Evolutionary conservation across 2,113 vertebrate genomes (phyloP), one percentile per base, ranked within the genome.

Genomic region (Elaphurus davidianus): DNA sequence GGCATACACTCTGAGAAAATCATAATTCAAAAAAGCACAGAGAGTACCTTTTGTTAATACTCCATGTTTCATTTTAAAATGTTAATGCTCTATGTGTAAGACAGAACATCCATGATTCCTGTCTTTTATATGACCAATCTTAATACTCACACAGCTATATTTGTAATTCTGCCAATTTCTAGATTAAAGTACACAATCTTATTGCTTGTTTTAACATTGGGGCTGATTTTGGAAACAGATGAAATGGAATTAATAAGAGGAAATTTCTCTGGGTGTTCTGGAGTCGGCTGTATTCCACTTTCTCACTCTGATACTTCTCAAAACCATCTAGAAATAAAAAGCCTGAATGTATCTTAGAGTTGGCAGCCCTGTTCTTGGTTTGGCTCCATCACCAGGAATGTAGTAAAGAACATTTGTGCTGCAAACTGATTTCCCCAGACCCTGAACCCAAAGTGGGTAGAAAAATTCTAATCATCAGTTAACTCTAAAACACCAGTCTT

Each of bases 241-340:
- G 76, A 95, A 91, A 84, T 64, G 5, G 13, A 96, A 90, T 95
- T 79, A 82, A 59, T 52, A 79, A 84, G 13, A 97, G 9, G 43
- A 6, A 96, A 83, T 84, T 43, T 87, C 84, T 93, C 52, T 92
- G 82, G 21, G 74, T 92, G 6, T 85, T 91, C 43, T 59, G 47
- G 40, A 97, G 96, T 50, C 33, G 17, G 28, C 47, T 83, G 21
- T 71, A 47, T 97, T 90, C 54, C 79, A 84, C 90, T 95, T 97
- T 94, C 86, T 96, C 67, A 92, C 83, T 97, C 87, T 76, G n/a
- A 2, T 40, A 57, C 47, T 87, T 74, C 87, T 97, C 57, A 90
- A 92, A 96, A 62, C 28, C 47, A 62, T 87, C 52, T 64, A 97
- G 40, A 95, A 97, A 87, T 91, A 28, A 95, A 83, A 94, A 81